phyloP scores from a whole-genome alignment of 1,140 invertebrate genomes.

The Tetranychus cinnabarinus region DNA sequence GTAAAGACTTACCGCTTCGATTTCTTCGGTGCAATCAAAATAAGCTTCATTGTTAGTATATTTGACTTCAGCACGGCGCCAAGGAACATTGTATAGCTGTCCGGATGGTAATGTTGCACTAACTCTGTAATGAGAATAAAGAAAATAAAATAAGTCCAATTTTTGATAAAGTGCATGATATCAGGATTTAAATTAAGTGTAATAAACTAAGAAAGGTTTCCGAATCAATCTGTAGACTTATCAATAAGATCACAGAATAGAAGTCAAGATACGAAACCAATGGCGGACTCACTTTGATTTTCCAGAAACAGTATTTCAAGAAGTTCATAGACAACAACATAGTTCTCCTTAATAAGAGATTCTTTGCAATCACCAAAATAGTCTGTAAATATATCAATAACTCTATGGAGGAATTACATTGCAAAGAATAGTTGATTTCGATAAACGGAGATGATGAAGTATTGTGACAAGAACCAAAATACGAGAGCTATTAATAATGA shows the following conservation, averaged over 20 bases:
- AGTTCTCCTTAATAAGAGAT: conserved; percentile 90
- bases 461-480: conserved; percentile 34
- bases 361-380: conserved; percentile 94
- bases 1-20: too few relatives aligned
- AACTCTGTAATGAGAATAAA: conserved; percentile 34
- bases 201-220: neutral
- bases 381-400: conserved; percentile 86
- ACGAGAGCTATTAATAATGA: too few relatives aligned
- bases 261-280: too few relatives aligned
- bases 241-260: too few relatives aligned
- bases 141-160: too few relatives aligned
- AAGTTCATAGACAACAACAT: conserved; percentile 95
- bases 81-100: conserved; percentile 91
- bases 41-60: conserved; percentile 99
- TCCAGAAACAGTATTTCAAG: conserved; percentile 95
- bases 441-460: conserved; percentile 88
- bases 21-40: conserved; percentile 92
- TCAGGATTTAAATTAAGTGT: neutral
- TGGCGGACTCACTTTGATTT: conserved; percentile 57
- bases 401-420: conserved; percentile 91
- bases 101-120: conserved; percentile 76
- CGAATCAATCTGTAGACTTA: neutral
- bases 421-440: conserved; percentile 78
- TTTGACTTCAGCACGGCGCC: conserved; percentile 88
- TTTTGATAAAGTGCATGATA: too few relatives aligned